Conservation (phyloP, 2,888 invertebrate species). For the Philereme vetulata region DNA sequence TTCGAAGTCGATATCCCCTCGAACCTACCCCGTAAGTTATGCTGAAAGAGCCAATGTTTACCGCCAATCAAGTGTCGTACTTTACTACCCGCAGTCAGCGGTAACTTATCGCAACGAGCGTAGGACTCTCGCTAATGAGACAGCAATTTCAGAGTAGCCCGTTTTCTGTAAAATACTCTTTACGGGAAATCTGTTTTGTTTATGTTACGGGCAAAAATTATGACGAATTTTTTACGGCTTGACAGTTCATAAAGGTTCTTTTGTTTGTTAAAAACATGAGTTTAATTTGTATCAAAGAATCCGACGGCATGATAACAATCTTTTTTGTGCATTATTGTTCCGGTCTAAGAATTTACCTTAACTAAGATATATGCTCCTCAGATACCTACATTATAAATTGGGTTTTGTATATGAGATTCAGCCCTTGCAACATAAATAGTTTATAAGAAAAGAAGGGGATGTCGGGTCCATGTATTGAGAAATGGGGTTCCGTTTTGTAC, state of each 20-base stretch:
- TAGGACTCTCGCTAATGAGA: slow-evolving; percentile 74
- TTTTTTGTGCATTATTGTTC: slow-evolving; percentile 21
- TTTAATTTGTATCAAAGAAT: slow-evolving; percentile 17
- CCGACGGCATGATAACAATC: slow-evolving; percentile 20
- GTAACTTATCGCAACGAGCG: slow-evolving; percentile 75
- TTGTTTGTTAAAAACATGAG: slow-evolving; percentile 18
- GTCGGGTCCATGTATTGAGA: slow-evolving; percentile 23
- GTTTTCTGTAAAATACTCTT: slow-evolving; percentile 68
- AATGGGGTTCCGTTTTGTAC: slow-evolving; percentile 20
- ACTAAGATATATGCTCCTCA: slow-evolving; percentile 11
- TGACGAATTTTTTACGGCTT: slow-evolving; percentile 22
- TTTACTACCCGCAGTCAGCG: slow-evolving; percentile 68
- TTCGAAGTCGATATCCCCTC: slow-evolving; percentile 29
- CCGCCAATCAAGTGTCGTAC: slow-evolving; percentile 71
- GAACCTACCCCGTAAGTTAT: slow-evolving; percentile 36
- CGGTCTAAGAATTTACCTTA: slow-evolving; percentile 12
- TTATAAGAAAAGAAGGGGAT: slow-evolving; percentile 31
- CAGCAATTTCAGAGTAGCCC: slow-evolving; percentile 53
- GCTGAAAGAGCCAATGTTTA: slow-evolving; percentile 50
- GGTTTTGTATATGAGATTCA: slow-evolving; percentile 23
- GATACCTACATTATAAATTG: slow-evolving; percentile 28
- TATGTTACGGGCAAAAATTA: slow-evolving; percentile 14
- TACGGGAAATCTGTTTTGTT: slow-evolving; percentile 46
- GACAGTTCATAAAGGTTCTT: slow-evolving; percentile 25
- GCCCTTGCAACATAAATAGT: slow-evolving; percentile 26